Conservation (phyloP, 1,140 invertebrate species). For the Asobara japonica region DNA sequence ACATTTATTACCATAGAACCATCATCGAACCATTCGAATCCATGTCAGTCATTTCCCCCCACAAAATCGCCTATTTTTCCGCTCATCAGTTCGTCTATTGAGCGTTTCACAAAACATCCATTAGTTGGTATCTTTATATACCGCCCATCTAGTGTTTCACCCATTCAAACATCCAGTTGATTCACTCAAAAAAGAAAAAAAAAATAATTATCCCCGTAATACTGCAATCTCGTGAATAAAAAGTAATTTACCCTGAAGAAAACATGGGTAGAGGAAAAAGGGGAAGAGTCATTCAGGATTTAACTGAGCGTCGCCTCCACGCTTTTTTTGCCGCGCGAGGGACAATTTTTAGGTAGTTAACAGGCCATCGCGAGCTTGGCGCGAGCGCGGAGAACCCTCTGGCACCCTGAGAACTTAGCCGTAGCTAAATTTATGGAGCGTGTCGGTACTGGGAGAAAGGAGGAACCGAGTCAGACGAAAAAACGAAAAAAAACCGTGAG, state of each 20-base stretch:
- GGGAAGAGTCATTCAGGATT: not conserved
- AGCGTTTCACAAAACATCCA: too few relatives aligned
- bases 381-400: not conserved
- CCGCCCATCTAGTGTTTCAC: not conserved
- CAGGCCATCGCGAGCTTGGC: conserved; percentile 12
- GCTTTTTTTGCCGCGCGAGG: not conserved
- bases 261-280: not conserved
- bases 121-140: too few relatives aligned
- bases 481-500: too few relatives aligned
- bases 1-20: too few relatives aligned
- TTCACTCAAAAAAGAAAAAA: not conserved
- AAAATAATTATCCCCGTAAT: conserved; percentile 13
- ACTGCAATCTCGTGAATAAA: conserved; percentile 12
- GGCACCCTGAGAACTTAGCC: not conserved
- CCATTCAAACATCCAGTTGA: not conserved
- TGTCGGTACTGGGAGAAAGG: too few relatives aligned
- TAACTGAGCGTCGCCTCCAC: conserved; percentile 2
- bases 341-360: conserved; percentile 30
- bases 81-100: too few relatives aligned
- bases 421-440: conserved; percentile 25
- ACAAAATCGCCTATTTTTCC: too few relatives aligned
- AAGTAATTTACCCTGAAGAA: not conserved
- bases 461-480: too few relatives aligned
- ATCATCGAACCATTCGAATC: too few relatives aligned
- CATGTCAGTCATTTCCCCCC: too few relatives aligned